Conservation (phyloP, 2,113 vertebrate species). For the Tretioscincus oriximinensis region DNA sequence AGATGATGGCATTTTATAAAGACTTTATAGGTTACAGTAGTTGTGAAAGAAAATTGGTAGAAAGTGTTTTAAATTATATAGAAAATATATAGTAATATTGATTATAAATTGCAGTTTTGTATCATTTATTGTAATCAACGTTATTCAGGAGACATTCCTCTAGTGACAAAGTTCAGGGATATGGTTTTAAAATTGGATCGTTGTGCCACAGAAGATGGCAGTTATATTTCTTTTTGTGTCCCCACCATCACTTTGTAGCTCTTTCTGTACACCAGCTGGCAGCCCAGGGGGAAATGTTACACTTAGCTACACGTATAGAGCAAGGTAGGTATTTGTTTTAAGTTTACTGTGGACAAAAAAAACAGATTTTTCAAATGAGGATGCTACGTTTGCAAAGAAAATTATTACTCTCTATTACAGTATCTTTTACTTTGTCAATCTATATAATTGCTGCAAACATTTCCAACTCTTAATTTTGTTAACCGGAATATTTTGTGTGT, state of each 20-base stretch:
- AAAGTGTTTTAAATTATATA: background rate
- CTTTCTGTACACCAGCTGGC: constrained; percentile 95
- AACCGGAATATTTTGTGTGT: too few species aligned
- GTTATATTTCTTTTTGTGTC: constrained; percentile 12
- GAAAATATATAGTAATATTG: too few species aligned
- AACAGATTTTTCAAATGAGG: too few species aligned
- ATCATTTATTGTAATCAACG: background rate
- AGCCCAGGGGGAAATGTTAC: constrained; percentile 97
- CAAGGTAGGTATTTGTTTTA: constrained; percentile 80
- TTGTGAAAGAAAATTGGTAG: background rate
- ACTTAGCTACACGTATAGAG: constrained; percentile 93
- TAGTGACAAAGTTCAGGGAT: background rate
- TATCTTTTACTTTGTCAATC: too few species aligned
- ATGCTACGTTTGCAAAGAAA: too few species aligned
- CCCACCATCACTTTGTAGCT: constrained; percentile 70
- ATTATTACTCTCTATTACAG: too few species aligned
- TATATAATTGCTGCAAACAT: too few species aligned
- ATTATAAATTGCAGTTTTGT: background rate
- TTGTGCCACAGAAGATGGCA: background rate
- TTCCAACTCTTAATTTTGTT: too few species aligned
- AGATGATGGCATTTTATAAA: background rate
- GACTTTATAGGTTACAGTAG: background rate
- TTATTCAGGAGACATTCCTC: background rate
- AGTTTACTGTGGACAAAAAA: background rate
- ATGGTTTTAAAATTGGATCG: background rate